These are phyloP conservation scores for Geotrypetes seraphini DNA, from an alignment of 2,797 vertebrate genomes.

Conservation along the genomic window DNA sequence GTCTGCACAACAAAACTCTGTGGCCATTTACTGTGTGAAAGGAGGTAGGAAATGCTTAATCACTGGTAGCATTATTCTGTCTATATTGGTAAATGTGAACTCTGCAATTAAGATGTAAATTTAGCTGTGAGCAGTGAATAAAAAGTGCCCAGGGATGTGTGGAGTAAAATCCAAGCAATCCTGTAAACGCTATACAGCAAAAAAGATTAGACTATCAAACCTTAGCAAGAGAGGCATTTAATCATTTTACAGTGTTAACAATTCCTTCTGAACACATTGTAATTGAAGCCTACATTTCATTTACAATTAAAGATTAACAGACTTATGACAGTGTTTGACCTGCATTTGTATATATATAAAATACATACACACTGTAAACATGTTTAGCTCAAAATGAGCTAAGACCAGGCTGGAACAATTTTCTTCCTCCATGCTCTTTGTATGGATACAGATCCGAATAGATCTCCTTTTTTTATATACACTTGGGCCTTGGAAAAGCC, in stretches of 20 bases:
- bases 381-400: constrained; percentile 18
- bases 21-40: constrained; percentile 41
- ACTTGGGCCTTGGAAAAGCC: too few species aligned
- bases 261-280: constrained; percentile 17
- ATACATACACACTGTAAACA: neutral
- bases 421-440: too few species aligned
- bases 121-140: constrained; percentile 50
- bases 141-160: constrained; percentile 44
- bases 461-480: too few species aligned
- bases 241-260: constrained; percentile 31
- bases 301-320: constrained; percentile 13
- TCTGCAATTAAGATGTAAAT: constrained; percentile 68
- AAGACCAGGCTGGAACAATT: too few species aligned
- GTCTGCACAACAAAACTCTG: constrained; percentile 25
- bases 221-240: constrained; percentile 26
- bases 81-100: constrained; percentile 61
- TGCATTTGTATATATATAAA: too few species aligned
- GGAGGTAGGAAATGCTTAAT: constrained; percentile 59
- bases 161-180: constrained; percentile 36
- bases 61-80: constrained; percentile 53
- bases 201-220: constrained; percentile 18
- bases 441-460: too few species aligned
- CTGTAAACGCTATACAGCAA: constrained; percentile 17
- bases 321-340: too few species aligned
- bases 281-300: constrained; percentile 25